These are phyloP conservation scores for Sarcophaga rosellei DNA, from an alignment of 2,888 invertebrate genomes.

Conservation along the genomic window DNA sequence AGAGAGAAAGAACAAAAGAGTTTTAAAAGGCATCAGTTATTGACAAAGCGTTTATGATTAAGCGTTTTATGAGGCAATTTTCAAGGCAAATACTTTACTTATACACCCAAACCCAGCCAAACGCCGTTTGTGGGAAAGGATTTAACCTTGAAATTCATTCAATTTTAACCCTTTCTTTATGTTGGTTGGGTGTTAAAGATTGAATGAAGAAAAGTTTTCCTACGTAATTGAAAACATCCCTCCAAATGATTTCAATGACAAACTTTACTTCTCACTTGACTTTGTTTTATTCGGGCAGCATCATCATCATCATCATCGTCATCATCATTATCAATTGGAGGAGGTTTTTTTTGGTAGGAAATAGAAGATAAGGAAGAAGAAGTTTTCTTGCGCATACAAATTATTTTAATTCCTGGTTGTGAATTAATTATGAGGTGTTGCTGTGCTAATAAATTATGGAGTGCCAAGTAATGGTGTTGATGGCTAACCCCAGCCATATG, in stretches of 20 bases:
- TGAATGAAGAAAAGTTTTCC: constrained; percentile 24
- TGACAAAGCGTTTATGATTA: constrained; percentile 76
- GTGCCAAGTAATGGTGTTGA: constrained; percentile 43
- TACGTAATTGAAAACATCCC: constrained; percentile 10
- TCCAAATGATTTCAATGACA: background rate
- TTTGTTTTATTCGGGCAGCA: too few species aligned
- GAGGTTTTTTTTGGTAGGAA: constrained; percentile 53
- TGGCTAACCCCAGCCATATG: constrained; percentile 58
- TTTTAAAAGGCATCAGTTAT: constrained; percentile 68
- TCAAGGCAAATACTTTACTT: constrained; percentile 31
- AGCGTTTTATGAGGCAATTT: constrained; percentile 72
- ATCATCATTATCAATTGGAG: background rate
- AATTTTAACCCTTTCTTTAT: constrained; percentile 32
- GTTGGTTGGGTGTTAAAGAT: background rate
- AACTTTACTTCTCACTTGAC: background rate
- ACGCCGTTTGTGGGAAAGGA: constrained; percentile 51
- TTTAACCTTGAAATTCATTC: constrained; percentile 58
- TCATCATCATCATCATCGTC: too few species aligned
- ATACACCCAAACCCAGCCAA: background rate
- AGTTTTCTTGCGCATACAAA: constrained; percentile 68
- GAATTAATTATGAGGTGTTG: constrained; percentile 79
- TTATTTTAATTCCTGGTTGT: constrained; percentile 77
- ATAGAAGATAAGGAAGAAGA: constrained; percentile 55
- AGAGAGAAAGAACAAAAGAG: background rate
- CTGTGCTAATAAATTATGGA: constrained; percentile 65